phyloP scores from a whole-genome alignment of 2,888 invertebrate species.

The Nomada ruficornis region DNA sequence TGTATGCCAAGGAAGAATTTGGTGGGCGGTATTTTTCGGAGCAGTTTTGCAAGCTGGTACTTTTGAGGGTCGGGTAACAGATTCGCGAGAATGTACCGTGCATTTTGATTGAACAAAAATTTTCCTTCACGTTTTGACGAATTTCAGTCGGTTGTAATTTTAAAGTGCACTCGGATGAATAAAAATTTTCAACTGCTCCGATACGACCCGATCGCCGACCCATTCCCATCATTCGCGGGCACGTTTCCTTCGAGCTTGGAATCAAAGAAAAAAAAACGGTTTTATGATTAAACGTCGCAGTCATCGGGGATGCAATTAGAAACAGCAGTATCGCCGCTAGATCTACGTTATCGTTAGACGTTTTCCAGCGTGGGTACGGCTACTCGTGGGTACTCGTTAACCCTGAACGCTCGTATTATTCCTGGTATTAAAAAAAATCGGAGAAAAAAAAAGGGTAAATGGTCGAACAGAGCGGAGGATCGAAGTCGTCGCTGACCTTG shows the following conservation, averaged over 20 bases:
- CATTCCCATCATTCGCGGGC: conserved; percentile 10
- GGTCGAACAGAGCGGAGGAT: conserved; percentile 22
- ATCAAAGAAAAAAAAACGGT: conserved; percentile 30
- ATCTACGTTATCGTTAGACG: conserved; percentile 1
- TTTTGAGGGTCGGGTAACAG: too few relatives aligned
- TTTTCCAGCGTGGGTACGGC: conserved; percentile 24
- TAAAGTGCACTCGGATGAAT: too few relatives aligned
- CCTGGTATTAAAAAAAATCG: conserved; percentile 6
- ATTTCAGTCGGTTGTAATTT: too few relatives aligned
- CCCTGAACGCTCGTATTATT: conserved; percentile 47
- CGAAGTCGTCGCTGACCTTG: conserved; percentile 53
- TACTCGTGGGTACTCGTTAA: conserved; percentile 18
- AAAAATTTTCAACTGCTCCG: too few relatives aligned
- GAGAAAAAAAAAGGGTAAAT: conserved; percentile 16
- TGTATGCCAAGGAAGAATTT: too few relatives aligned
- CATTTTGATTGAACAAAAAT: too few relatives aligned
- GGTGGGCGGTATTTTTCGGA: too few relatives aligned
- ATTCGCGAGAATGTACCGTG: too few relatives aligned
- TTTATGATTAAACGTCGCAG: conserved; percentile 24
- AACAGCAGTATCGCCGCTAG: conserved; percentile 37
- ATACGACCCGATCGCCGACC: conserved; percentile 19
- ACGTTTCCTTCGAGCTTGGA: background rate
- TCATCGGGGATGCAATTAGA: conserved; percentile 23
- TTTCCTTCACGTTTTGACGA: too few relatives aligned
- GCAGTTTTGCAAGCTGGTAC: too few relatives aligned